phyloP scores from a whole-genome alignment of 2,113 vertebrate genomes.

The Haemorhous mexicanus region DNA sequence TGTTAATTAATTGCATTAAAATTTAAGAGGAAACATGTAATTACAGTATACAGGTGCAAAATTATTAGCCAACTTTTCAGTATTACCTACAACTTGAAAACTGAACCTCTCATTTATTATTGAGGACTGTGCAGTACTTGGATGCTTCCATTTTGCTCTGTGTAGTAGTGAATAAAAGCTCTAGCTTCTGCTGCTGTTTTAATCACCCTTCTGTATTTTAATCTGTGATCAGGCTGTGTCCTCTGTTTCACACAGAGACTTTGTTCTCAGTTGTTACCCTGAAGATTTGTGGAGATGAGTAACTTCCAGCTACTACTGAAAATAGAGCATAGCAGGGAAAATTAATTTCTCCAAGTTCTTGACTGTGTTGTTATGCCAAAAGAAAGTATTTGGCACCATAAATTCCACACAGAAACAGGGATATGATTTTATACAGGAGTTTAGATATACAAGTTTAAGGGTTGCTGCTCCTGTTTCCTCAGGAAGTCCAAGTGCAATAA shows the following conservation, averaged over 20 bases:
- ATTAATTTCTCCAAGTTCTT: constrained; percentile 7
- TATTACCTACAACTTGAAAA: not conserved
- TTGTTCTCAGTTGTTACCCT: not conserved
- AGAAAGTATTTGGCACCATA: not conserved
- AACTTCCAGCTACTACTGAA: not conserved
- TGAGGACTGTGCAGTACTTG: not conserved
- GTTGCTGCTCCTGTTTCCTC: not conserved
- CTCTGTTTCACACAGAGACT: not conserved
- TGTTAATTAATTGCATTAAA: constrained; percentile 33
- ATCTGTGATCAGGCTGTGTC: not conserved
- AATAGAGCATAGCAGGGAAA: not conserved
- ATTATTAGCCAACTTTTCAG: not conserved
- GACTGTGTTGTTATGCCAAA: not conserved
- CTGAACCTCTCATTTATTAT: not conserved
- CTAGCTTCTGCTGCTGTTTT: not conserved
- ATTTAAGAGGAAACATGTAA: not conserved
- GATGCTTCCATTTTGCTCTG: not conserved
- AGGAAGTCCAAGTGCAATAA: not conserved
- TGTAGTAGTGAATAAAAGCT: not conserved
- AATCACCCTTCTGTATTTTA: not conserved
- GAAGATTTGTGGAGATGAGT: not conserved
- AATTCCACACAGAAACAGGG: not conserved
- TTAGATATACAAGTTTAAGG: not conserved
- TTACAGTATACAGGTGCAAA: constrained; percentile 1
- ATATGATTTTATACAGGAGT: not conserved